Percentiles rank a stretch among this genome's conserved stretches.
phyloP scores from a whole-genome alignment of 2,797 vertebrate genomes.

The Cirrhinus mrigala region DNA sequence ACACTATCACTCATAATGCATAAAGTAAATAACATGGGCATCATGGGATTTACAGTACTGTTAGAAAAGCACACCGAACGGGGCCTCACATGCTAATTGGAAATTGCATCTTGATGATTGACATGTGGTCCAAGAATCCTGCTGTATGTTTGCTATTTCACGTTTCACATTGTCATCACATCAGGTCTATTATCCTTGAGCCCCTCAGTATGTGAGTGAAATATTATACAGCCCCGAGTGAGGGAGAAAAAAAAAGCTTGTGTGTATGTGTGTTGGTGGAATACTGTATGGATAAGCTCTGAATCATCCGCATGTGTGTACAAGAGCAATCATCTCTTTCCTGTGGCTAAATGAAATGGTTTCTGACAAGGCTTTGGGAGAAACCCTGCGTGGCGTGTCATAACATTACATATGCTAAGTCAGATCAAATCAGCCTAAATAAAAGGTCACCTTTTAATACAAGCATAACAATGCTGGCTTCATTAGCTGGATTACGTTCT shows the following conservation, averaged over 20 bases:
- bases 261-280: slow-evolving; percentile 21
- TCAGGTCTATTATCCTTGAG: slow-evolving; percentile 43
- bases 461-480: slow-evolving; percentile 19
- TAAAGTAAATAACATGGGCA: slow-evolving; percentile 36
- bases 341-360: slow-evolving; percentile 52
- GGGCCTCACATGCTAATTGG: slow-evolving; percentile 17
- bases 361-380: slow-evolving; percentile 55
- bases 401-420: slow-evolving; percentile 48
- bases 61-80: neutral
- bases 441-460: slow-evolving; percentile 36
- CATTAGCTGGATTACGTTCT: slow-evolving; percentile 38
- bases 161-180: slow-evolving; percentile 49
- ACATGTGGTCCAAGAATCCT: slow-evolving; percentile 21
- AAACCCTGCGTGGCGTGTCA: slow-evolving; percentile 36
- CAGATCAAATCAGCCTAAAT: slow-evolving; percentile 35
- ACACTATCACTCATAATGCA: slow-evolving; percentile 27
- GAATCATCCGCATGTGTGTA: slow-evolving; percentile 48
- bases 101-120: slow-evolving; percentile 37
- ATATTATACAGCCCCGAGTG: slow-evolving; percentile 42
- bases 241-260: neutral
- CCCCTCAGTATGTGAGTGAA: slow-evolving; percentile 38
- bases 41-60: slow-evolving; percentile 35
- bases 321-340: slow-evolving; percentile 26
- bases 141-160: slow-evolving; percentile 40
- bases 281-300: slow-evolving; percentile 28